Conservation (phyloP, 2,888 invertebrate genomes). For the Cryptus viduatorius region DNA sequence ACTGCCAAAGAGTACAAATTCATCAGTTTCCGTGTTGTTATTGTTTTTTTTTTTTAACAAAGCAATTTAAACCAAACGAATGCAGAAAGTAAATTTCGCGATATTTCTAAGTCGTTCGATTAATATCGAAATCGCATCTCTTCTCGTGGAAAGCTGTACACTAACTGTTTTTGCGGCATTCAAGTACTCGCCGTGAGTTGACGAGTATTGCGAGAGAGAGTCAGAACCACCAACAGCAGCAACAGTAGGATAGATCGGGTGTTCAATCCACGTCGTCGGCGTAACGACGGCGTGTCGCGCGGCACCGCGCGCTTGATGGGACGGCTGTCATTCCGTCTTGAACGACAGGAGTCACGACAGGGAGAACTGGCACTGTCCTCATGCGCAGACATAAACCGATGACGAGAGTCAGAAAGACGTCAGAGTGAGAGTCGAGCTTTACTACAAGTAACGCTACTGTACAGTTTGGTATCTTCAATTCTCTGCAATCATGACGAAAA, state of each 20-base stretch:
- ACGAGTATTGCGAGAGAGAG: constrained; percentile 16
- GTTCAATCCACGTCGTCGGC: constrained; percentile 37
- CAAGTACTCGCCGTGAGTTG: constrained; percentile 7
- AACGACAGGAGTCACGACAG: constrained; percentile 56
- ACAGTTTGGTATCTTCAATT: neutral
- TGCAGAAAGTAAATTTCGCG: neutral
- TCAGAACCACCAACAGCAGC: neutral
- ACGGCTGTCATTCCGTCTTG: constrained; percentile 41
- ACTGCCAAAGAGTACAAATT: too few species aligned
- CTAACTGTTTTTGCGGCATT: neutral
- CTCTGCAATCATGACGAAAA: neutral
- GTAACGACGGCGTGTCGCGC: constrained; percentile 57
- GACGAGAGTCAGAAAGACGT: constrained; percentile 34
- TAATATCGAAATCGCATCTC: neutral
- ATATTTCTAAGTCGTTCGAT: neutral
- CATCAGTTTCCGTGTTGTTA: too few species aligned
- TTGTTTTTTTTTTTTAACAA: neutral
- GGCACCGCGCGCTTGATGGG: constrained; percentile 48
- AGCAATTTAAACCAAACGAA: neutral
- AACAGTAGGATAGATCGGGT: constrained; percentile 22
- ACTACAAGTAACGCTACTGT: neutral
- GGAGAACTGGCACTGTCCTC: constrained; percentile 8
- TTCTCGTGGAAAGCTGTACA: constrained; percentile 14
- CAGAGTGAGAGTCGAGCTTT: constrained; percentile 10
- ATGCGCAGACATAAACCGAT: constrained; percentile 5